phyloP scores from a whole-genome alignment of 2,888 invertebrate species.

The Pseudanteris insignis region DNA sequence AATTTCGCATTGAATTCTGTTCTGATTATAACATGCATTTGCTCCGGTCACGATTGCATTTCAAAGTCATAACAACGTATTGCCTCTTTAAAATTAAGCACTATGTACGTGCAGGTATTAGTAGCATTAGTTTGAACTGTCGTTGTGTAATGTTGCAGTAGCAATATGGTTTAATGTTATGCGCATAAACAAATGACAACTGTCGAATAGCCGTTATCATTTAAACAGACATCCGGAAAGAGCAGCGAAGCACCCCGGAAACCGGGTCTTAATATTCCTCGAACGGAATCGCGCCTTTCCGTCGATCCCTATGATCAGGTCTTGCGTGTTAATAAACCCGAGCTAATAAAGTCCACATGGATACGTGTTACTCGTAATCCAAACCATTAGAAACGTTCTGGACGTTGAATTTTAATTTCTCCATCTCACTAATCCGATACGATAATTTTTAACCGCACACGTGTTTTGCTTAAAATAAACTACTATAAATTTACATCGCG shows the following conservation, averaged over 20 bases:
- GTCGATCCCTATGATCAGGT: slow-evolving; percentile 43
- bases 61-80: too few species aligned
- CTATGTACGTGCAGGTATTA: too few species aligned
- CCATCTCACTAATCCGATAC: slow-evolving; percentile 19
- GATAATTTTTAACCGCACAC: slow-evolving; percentile 22
- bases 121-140: too few species aligned
- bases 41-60: too few species aligned
- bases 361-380: slow-evolving; percentile 46
- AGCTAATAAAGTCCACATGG: slow-evolving; percentile 47
- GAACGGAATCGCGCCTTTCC: slow-evolving; percentile 50
- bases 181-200: too few species aligned
- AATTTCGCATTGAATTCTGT: too few species aligned
- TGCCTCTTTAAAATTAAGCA: too few species aligned
- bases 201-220: slow-evolving; percentile 27
- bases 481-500: slow-evolving; percentile 18
- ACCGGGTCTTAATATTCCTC: slow-evolving; percentile 53
- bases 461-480: slow-evolving; percentile 28
- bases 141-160: too few species aligned
- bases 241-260: slow-evolving; percentile 48
- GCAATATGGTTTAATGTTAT: too few species aligned
- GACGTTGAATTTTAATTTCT: slow-evolving; percentile 26
- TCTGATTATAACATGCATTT: too few species aligned
- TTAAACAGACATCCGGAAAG: slow-evolving; percentile 24
- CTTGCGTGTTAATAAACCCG: slow-evolving; percentile 46
- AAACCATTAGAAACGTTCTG: slow-evolving; percentile 25